Base-by-base conservation (phyloP, 2,797 vertebrate genomes). In the Lutjanus argentimaculatus region DNA sequence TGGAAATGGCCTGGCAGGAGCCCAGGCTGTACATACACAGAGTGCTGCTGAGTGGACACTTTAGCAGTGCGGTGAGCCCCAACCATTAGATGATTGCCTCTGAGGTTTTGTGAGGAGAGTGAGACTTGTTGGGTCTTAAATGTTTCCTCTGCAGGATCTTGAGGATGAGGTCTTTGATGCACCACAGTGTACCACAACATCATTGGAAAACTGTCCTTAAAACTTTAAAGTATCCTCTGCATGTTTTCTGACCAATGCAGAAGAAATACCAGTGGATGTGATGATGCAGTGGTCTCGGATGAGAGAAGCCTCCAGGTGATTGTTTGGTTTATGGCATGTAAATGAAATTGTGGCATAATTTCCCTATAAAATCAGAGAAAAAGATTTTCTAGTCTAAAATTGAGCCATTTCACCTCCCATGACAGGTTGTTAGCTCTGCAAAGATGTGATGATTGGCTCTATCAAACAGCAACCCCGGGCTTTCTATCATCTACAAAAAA, bases 51-150 rank as follows among this genome's bases (percentile, higher is more conserved):
- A 95, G 87, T 88, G 68, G 91, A 92, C 91, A 80, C 63, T 94
- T 91, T 75, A 57, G 79, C 80, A 45, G 73, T 13, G 77, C 16
- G n/a, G 83, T 62, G 77, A 89, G 68, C 67, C 49, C 72, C 58
- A 58, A 76, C 91, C 92, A 94, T 94, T 93, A 94, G 91, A 91
- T 87, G 84, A 95, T 95, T 95, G 85, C 88, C 85, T 88, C 59
- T 57, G 78, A 88, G 80, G 84, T 85, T 88, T 89, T 85, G 82
- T 80, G 70, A 85, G 71, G 59, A 66, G 62, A 81, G 72, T 40
- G 59, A 72, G 65, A 89, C 85, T 84, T 79, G 62, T 83, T 78
- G 79, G 55, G 67, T 86, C 68, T 85, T 79, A 49, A 82, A 46
- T 56, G 59, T 87, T 84, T 82, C 66, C 69, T 52, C 67, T n/a